Evolutionary conservation across 2,888 invertebrate genomes (phyloP), one percentile per base, ranked within the genome.

Genomic region (Cephus nigrinus): DNA sequence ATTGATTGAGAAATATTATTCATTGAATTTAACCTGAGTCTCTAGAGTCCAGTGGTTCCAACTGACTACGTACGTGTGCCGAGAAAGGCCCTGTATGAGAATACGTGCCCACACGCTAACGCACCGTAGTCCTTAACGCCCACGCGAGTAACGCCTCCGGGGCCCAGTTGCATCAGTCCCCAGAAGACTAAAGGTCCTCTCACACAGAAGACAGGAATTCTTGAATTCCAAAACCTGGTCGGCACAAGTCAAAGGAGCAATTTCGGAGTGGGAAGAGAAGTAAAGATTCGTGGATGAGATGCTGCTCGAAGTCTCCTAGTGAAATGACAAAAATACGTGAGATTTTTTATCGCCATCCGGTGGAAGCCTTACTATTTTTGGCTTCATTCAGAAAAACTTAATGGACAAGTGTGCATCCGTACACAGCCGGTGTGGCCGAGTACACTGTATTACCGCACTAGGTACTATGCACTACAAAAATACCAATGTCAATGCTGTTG

Each of bases 141-240:
- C 69, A 86, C 84, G 80, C 80, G 71, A 34, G 55, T 77, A 73
- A 85, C 84, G 84, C 85, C 85, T 84, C 78, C 85, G 83, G 75
- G 77, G 75, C 76, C 78, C 76, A 79, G 81, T 85, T 84, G 84
- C 84, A 84, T 84, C 84, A 84, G 84, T 80, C 82, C 79, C 79
- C 83, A 79, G 75, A 71, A 83, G 83, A 83, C 85, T 85, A 85
- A 85, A 84, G 86, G 84, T 83, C 78, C 84, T 81, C 80, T 79
- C 82, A 80, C 84, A 83, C 82, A 11, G 40, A 40, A 40, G 40
- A 40, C 15, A 15, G 40, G 40, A 40, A 40, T 40, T 40, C 15
- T 40, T 15, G 40, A 40, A 40, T 40, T 40, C 40, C 40, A 40
- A 15, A 40, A 40, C 4, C 40, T 40, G 40, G 40, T 40, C 40